Base-by-base conservation (phyloP, 2,888 invertebrate species). In the Megaustenia siamemsis region DNA sequence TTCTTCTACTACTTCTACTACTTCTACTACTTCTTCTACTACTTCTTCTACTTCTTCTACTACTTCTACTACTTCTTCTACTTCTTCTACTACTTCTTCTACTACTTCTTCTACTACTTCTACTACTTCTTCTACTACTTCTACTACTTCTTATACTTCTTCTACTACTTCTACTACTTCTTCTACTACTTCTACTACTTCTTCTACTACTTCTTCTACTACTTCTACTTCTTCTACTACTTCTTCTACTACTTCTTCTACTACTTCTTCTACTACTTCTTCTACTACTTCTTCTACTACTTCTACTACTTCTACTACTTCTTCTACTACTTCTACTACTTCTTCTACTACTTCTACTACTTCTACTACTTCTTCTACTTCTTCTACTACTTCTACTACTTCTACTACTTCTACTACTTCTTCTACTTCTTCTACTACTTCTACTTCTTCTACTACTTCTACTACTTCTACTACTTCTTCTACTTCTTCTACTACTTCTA, bases 401-500 rank as follows among this genome's bases (percentile, higher is more conserved):
- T 45, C 76, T 45, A 45, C 76, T 76, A 45, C 76, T 32, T 8
- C 76, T 45, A 76, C 76, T 76, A 76, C 76, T 76, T 21, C 49
- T 76, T 45, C 76, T 45, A 76, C 76, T 45, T 45, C 49, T 76
- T 45, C 49, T 76, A 76, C 49, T 76, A 76, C 76, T 76, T 45
- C 45, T 76, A 76, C 49, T 76, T 45, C 76, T 76, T 45, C 76
- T 45, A 76, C 76, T 76, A 76, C 76, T 76, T 45, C 76, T 76
- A 76, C 76, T 76, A 45, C 76, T 76, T 45, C 49, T 45, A 45
- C 45, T 45, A 76, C 45, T 76, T 45, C 49, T 76, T 45, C 49
- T 45, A 49, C 76, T 76, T 45, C 45, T 76, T n/a, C 49, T 76
- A 76, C 76, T 76, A 76, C 76, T 45, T n/a, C 76, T 76, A 76